phyloP scores from a whole-genome alignment of 2,888 invertebrate species.

The Netelia inedita region DNA sequence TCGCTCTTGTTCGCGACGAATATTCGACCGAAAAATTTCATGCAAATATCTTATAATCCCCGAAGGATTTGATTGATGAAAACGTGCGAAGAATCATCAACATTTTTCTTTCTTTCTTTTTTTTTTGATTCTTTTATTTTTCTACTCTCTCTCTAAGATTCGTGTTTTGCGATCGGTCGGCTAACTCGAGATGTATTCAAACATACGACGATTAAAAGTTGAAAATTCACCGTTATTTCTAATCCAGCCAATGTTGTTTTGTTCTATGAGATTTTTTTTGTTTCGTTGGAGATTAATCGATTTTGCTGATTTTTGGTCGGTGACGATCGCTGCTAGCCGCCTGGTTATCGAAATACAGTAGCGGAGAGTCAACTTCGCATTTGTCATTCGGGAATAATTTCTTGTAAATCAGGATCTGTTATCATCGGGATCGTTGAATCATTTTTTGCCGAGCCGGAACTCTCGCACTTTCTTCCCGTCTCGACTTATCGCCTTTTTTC shows the following conservation, averaged over 20 bases:
- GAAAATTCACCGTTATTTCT: no score
- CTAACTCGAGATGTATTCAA: neutral
- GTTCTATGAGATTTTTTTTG: neutral
- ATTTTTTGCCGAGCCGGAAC: slow-evolving; percentile 52
- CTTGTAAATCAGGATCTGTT: neutral
- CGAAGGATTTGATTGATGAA: slow-evolving; percentile 39
- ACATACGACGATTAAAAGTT: neutral
- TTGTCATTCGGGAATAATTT: slow-evolving; percentile 8
- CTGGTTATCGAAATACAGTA: slow-evolving; percentile 7
- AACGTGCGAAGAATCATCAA: slow-evolving; percentile 11
- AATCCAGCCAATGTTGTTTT: neutral
- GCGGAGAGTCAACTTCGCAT: neutral
- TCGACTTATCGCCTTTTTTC: neutral
- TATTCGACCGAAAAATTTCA: slow-evolving; percentile 47
- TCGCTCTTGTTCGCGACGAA: slow-evolving; percentile 54
- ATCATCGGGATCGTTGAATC: slow-evolving; percentile 30
- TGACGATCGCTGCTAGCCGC: neutral
- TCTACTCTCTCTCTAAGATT: no score
- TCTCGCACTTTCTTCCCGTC: slow-evolving; percentile 4
- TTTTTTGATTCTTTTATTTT: neutral
- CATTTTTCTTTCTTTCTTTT: neutral
- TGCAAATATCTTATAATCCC: slow-evolving; percentile 54
- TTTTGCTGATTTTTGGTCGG: neutral
- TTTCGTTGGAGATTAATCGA: neutral
- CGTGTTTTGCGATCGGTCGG: neutral